Conservation (phyloP, 1,140 invertebrate species). For the Drosophila sucinea region DNA sequence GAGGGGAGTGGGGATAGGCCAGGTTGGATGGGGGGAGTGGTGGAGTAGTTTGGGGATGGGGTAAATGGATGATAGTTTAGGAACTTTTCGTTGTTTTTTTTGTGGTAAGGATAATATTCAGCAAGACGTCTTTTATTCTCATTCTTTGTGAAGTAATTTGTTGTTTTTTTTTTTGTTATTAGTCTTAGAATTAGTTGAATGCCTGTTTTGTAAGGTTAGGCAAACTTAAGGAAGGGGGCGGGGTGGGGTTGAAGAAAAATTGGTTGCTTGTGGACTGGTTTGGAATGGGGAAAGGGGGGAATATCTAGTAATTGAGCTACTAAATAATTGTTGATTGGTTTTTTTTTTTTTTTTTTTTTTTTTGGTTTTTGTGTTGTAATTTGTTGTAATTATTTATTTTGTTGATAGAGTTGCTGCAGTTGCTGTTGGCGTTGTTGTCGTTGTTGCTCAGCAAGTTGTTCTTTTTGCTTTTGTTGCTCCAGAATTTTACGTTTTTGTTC, state of each 20-base stretch:
- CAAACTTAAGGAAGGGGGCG: constrained; percentile 23
- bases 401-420: constrained; percentile 78
- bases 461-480: constrained; percentile 84
- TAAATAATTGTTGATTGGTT: constrained; percentile 15
- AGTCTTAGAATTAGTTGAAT: constrained; percentile 35
- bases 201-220: constrained; percentile 12
- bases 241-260: constrained; percentile 5
- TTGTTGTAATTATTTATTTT: constrained; percentile 57
- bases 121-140: constrained; percentile 2
- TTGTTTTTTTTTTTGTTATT: constrained; percentile 30
- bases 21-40: not conserved
- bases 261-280: not conserved
- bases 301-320: constrained; percentile 3
- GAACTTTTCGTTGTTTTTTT: not conserved
- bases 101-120: not conserved
- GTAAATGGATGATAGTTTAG: not conserved
- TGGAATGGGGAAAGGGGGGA: too few species aligned
- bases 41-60: not conserved
- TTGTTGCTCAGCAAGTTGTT: constrained; percentile 79
- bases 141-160: not conserved
- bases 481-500: constrained; percentile 90
- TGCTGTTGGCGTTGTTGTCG: constrained; percentile 74
- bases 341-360: constrained; percentile 5
- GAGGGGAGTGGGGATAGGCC: not conserved
- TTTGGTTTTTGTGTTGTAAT: constrained; percentile 43